These are phyloP conservation scores for Eulimnadia texana DNA, from an alignment of 1,140 invertebrate species.

Conservation along the genomic window DNA sequence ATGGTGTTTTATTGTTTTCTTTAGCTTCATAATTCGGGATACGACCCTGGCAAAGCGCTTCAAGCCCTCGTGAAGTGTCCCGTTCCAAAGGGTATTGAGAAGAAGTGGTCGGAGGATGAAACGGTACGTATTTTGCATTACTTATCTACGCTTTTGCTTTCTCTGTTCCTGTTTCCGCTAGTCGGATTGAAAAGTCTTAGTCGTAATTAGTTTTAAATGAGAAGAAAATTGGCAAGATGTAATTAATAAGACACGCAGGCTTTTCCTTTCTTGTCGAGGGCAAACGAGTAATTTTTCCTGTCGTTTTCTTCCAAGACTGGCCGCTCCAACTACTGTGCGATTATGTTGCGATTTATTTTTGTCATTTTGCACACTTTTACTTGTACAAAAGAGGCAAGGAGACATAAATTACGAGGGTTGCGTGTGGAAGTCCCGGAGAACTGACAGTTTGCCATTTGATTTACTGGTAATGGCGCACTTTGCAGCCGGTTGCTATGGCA, in stretches of 20 bases:
- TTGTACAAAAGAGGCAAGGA: neutral
- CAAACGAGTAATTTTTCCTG: no score
- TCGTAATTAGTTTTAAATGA: neutral
- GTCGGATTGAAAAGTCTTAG: neutral
- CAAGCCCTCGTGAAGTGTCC: constrained; percentile 94
- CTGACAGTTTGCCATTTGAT: neutral
- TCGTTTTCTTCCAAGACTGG: no score
- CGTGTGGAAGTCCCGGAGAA: neutral
- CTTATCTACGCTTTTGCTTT: constrained; percentile 10
- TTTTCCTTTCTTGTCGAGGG: no score
- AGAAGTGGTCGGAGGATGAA: constrained; percentile 96
- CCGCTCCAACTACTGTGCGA: no score
- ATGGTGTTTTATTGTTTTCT: constrained; percentile 12
- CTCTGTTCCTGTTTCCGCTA: constrained; percentile 1
- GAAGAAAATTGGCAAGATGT: no score
- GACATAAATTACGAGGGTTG: neutral
- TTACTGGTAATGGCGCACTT: neutral
- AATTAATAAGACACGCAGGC: no score
- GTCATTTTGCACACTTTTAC: neutral
- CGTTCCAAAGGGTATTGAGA: constrained; percentile 88
- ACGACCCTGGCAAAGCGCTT: constrained; percentile 85
- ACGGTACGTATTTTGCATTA: constrained; percentile 50
- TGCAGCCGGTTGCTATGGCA: neutral
- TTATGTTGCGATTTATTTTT: neutral
- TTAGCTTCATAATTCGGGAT: constrained; percentile 78